phyloP scores from a whole-genome alignment of 64 coral and sea anemone genomes.

The Pocillopora verrucosa region DNA sequence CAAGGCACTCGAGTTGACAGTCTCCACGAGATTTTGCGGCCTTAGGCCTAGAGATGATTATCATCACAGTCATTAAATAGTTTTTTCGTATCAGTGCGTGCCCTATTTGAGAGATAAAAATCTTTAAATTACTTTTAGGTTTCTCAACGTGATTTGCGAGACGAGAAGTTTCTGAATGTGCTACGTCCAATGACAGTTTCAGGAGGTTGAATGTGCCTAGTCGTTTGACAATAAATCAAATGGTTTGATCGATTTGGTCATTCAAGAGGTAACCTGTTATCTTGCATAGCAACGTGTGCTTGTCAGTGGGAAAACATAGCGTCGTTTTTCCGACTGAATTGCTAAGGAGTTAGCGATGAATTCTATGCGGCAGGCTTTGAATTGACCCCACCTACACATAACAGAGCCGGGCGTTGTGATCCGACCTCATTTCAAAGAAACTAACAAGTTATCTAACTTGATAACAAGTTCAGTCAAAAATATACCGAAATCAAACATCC shows the following conservation, averaged over 20 bases:
- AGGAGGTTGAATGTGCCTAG: background rate
- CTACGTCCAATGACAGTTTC: background rate
- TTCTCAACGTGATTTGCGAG: background rate
- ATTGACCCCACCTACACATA: slow-evolving; percentile 6
- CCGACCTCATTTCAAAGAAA: background rate
- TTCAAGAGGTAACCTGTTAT: background rate
- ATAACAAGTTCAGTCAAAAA: background rate
- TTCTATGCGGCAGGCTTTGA: background rate
- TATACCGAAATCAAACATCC: background rate
- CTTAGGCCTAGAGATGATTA: background rate
- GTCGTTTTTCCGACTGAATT: background rate
- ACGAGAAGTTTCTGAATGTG: background rate
- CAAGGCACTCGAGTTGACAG: background rate
- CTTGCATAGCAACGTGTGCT: background rate
- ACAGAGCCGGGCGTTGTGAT: background rate
- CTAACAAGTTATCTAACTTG: background rate
- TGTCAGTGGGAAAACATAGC: background rate
- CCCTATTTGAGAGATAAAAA: background rate
- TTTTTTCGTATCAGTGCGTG: background rate
- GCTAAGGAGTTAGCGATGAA: background rate
- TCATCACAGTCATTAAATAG: background rate
- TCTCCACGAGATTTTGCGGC: background rate
- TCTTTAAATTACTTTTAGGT: background rate
- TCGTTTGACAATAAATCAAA: background rate
- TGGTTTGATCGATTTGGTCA: background rate